Evolutionary conservation across 2,797 vertebrate species (phyloP).

Genomic region (Phataginus tricuspis): DNA sequence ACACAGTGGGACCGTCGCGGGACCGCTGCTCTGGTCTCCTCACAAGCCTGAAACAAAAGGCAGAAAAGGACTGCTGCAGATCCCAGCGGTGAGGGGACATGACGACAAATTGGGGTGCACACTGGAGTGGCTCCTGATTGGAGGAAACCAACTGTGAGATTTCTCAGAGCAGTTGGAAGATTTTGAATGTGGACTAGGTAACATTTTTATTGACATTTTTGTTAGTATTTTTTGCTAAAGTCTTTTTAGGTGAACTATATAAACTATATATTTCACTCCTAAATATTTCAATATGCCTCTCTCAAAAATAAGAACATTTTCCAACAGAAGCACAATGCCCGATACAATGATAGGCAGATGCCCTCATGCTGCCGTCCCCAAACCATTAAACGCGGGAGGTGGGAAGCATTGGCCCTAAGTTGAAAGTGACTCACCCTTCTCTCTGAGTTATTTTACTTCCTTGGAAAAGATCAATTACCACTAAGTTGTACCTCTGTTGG

Average conservation of each 20-base stretch:
- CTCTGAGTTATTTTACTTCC: not conserved
- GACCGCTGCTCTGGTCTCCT: not conserved
- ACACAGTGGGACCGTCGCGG: rapidly evolving
- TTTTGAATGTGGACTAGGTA: not conserved
- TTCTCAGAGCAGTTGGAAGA: not conserved
- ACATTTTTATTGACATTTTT: not conserved
- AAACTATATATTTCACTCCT: not conserved
- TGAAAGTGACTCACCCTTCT: not conserved
- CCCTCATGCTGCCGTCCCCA: not conserved
- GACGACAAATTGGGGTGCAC: rapidly evolving
- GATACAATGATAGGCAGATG: rapidly evolving
- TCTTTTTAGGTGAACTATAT: not conserved
- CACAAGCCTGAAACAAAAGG: rapidly evolving
- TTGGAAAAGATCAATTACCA: not conserved
- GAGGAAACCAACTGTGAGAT: not conserved
- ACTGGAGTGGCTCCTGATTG: too few species aligned
- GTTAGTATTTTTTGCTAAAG: not conserved
- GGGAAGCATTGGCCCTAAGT: not conserved
- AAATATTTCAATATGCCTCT: not conserved
- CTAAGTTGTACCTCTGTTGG: not conserved
- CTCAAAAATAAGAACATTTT: not conserved
- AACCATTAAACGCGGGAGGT: not conserved
- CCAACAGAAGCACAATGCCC: rapidly evolving
- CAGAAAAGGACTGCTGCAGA: rapidly evolving
- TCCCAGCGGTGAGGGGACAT: rapidly evolving